phyloP scores from a whole-genome alignment of 2,797 vertebrate species.

The Triplophysa bombifrons region DNA sequence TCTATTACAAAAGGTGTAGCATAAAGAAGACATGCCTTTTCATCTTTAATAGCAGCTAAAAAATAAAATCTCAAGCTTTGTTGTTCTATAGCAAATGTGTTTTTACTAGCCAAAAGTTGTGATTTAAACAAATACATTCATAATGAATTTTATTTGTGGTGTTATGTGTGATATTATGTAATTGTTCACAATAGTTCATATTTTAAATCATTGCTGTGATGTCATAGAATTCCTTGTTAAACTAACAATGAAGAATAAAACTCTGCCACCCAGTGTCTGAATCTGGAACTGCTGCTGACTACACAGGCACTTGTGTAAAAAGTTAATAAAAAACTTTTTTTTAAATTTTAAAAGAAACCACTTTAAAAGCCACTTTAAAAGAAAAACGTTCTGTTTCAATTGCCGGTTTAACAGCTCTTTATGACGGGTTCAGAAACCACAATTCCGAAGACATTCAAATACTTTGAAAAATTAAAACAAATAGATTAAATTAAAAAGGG shows the following conservation, averaged over 20 bases:
- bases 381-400: neutral
- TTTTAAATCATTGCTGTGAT: neutral
- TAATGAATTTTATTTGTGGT: neutral
- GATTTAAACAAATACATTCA: constrained; percentile 7
- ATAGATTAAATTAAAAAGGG: too few relatives aligned
- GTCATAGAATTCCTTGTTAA: neutral
- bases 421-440: neutral
- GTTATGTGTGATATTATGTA: neutral
- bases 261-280: constrained; percentile 21
- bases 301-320: neutral
- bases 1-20: neutral
- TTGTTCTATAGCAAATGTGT: neutral
- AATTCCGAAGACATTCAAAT: too few relatives aligned
- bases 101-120: neutral
- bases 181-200: neutral
- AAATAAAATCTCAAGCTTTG: neutral
- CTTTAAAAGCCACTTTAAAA: neutral
- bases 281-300: neutral
- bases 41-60: neutral
- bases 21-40: neutral
- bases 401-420: neutral
- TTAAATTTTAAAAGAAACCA: too few relatives aligned
- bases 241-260: neutral
- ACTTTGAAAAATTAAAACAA: too few relatives aligned
- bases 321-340: neutral